Evolutionary conservation across 1,140 invertebrate species (phyloP).

Genomic region (Pseudobourletiella spinata): DNA sequence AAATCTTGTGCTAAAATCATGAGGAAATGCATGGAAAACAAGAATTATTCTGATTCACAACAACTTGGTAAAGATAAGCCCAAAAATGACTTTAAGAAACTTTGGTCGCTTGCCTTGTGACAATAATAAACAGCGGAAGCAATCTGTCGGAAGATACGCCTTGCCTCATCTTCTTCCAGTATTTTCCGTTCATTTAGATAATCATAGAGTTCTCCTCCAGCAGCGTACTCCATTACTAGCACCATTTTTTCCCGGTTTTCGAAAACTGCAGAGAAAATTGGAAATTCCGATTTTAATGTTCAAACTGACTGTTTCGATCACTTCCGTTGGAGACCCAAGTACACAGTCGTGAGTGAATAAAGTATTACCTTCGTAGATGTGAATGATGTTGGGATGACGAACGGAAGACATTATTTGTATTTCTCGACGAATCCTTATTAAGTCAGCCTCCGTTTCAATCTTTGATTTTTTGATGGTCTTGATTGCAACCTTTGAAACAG

Average conservation of each 20-base stretch:
- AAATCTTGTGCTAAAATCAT: constrained; percentile 82
- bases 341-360: too few species aligned
- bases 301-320: too few species aligned
- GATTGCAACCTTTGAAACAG: constrained; percentile 63
- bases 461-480: constrained; percentile 99
- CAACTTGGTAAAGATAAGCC: too few species aligned
- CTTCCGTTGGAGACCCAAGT: too few species aligned
- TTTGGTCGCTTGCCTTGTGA: constrained; percentile 87
- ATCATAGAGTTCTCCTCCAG: constrained; percentile 96
- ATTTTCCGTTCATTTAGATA: constrained; percentile 85
- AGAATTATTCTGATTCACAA: too few species aligned
- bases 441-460: constrained; percentile 94
- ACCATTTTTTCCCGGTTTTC: constrained; percentile 99
- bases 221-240: constrained; percentile 98
- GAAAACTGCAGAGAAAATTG: constrained; percentile 70
- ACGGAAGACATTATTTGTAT: constrained; percentile 99
- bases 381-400: constrained; percentile 96
- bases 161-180: constrained; percentile 81
- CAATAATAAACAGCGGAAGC: constrained; percentile 96
- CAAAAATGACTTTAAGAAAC: too few species aligned
- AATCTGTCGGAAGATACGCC: constrained; percentile 94
- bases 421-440: constrained; percentile 87
- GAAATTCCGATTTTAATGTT: constrained; percentile 7
- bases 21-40: too few species aligned
- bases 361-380: constrained; percentile 98